Evolutionary conservation across 2,888 invertebrate genomes (phyloP), one percentile per base, ranked within the genome.

Genomic region (Diploptera punctata): DNA sequence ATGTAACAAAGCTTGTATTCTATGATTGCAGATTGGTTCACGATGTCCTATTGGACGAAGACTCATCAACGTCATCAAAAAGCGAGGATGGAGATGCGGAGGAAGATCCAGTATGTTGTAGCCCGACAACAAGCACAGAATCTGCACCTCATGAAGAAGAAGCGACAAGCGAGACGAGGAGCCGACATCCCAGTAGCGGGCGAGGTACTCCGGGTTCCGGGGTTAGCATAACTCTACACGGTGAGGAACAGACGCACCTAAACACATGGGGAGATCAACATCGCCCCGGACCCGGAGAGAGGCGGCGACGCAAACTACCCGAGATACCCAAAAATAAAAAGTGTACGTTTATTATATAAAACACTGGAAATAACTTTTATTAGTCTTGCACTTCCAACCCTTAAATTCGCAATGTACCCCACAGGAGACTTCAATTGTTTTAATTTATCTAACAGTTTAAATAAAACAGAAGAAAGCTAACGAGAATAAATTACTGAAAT

Each of bases 271-370:
- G 47, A 29, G 72, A 31, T 3, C 60, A 31, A 13, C 70, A 38
- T 43, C n/a, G 61, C 26, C 52, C 62, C n/a, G 49, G 43, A n/a
- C 57, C 57, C 13, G 62, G 62, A 16, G 91, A 92, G 80, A 86
- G 94, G 76, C 87, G 92, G 79, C 86, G 96, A 78, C 87, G 95
- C 84, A 93, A 93, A 84, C 86, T 95, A 29, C 95, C 95, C 43
- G 95, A 95, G 84, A 95, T 95, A 78, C 95, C 95, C 4, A 95
- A 94, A 82, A 92, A 92, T 79, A 93, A 92, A 82, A 94, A 93
- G 89, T 89, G 94, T 94, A 83, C n/a, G n/a, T n/a, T n/a, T n/a
- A n/a, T n/a, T n/a, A n/a, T n/a, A n/a, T n/a, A n/a, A n/a, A n/a
- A n/a, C n/a, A n/a, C n/a, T n/a, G n/a, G n/a, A n/a, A n/a, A n/a